Conservation (phyloP, 2,113 vertebrate species). For the Xenopus laevis region DNA sequence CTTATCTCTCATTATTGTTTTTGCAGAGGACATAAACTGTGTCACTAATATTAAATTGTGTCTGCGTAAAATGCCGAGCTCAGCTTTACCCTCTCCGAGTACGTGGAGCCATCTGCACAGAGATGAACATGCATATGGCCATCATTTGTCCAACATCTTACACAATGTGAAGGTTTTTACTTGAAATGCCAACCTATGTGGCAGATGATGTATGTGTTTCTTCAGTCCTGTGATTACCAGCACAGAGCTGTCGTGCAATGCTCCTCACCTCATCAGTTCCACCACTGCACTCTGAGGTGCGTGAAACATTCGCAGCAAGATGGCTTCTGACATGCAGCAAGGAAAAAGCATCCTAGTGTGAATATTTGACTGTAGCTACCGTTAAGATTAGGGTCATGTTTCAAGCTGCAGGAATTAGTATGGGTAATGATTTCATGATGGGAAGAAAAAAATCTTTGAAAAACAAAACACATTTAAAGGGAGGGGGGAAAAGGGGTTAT, state of each 20-base stretch:
- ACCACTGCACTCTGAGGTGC: constrained; percentile 88
- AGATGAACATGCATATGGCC: constrained; percentile 91
- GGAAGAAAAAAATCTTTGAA: constrained; percentile 81
- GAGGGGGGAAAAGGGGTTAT: constrained; percentile 50
- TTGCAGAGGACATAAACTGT: constrained; percentile 87
- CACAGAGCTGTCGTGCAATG: constrained; percentile 86
- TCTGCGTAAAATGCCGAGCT: constrained; percentile 80
- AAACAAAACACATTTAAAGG: constrained; percentile 74
- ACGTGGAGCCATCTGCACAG: constrained; percentile 85
- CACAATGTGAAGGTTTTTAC: constrained; percentile 95
- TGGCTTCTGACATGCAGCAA: constrained; percentile 91
- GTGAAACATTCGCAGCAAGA: constrained; percentile 93
- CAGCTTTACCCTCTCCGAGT: constrained; percentile 84
- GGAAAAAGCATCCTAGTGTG: constrained; percentile 77
- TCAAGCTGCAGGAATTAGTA: constrained; percentile 86
- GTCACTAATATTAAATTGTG: constrained; percentile 90
- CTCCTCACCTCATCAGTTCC: constrained; percentile 99
- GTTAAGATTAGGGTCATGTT: constrained; percentile 82
- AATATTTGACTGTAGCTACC: constrained; percentile 86
- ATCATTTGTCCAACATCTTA: constrained; percentile 98
- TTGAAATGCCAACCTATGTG: constrained; percentile 93
- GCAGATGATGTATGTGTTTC: constrained; percentile 99
- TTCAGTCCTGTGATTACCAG: constrained; percentile 98
- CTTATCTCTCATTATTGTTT: constrained; percentile 91
- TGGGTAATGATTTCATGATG: constrained; percentile 86